A percentile compares a stretch with the other conserved stretches of the same genome.
phyloP scores from a whole-genome alignment of 37 sponge, comb jelly and placozoan species.

The Cliona cf. orientalis region DNA sequence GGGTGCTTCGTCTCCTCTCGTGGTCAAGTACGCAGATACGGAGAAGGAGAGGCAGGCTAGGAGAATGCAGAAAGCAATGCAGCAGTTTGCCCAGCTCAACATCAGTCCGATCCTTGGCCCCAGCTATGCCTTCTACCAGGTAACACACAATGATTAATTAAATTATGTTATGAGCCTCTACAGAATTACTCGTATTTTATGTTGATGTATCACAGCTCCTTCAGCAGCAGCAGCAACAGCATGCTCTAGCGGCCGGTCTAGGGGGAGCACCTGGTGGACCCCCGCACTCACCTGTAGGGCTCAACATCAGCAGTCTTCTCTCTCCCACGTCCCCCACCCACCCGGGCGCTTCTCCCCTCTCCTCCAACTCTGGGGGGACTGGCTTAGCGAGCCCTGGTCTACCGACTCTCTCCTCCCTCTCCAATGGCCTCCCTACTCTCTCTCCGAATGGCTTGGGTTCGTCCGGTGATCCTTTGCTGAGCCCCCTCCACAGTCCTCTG shows the following conservation, averaged over 20 bases:
- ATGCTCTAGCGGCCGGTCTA: slow-evolving; percentile 12
- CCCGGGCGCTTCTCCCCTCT: slow-evolving; percentile 29
- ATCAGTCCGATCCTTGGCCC: slow-evolving; percentile 48
- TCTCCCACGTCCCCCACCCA: slow-evolving; percentile 71
- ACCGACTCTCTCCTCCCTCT: slow-evolving; percentile 6
- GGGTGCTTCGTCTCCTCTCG: slow-evolving; percentile 87
- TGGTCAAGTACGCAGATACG: slow-evolving; percentile 93
- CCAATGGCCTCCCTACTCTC: slow-evolving; percentile 51
- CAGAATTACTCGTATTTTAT: no score
- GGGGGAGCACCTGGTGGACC: not conserved
- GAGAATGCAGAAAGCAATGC: slow-evolving; percentile 85
- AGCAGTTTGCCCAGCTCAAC: slow-evolving; percentile 82
- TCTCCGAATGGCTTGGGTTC: slow-evolving; percentile 52
- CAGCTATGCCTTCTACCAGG: slow-evolving; percentile 58
- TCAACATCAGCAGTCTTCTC: slow-evolving; percentile 44
- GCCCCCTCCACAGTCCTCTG: slow-evolving; percentile 62
- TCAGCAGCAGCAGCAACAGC: slow-evolving; percentile 40
- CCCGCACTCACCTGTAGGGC: not conserved
- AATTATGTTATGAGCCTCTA: no score
- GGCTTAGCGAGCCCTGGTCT: slow-evolving; percentile 28
- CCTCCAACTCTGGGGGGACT: slow-evolving; percentile 41
- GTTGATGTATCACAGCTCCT: not conserved
- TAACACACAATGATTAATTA: no score
- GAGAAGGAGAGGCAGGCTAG: slow-evolving; percentile 87
- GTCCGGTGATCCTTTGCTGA: slow-evolving; percentile 41